These are phyloP conservation scores for Scaptodrosophila lebanonensis DNA, from an alignment of 1,140 invertebrate genomes.

Conservation along the genomic window DNA sequence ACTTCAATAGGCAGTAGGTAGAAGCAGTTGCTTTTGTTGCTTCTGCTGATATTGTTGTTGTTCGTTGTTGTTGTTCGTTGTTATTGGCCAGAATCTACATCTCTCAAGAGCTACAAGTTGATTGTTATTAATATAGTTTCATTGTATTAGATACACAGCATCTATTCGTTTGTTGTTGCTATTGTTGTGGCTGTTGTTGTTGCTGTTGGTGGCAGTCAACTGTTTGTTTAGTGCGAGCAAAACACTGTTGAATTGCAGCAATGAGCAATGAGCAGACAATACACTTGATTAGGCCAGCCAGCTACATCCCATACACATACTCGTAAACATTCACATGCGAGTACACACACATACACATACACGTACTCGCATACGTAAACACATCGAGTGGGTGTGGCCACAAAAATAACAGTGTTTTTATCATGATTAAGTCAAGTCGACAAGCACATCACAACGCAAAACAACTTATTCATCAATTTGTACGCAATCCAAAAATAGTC, in stretches of 20 bases:
- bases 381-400: slow-evolving; percentile 23
- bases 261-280: slow-evolving; percentile 26
- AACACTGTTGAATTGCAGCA: slow-evolving; percentile 43
- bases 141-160: neutral
- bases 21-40: too few species aligned
- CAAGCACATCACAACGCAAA: slow-evolving; percentile 22
- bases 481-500: slow-evolving; percentile 47
- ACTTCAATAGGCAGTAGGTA: slow-evolving; percentile 39
- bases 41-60: slow-evolving; percentile 29
- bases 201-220: slow-evolving; percentile 25
- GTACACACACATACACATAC: neutral
- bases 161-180: slow-evolving; percentile 2
- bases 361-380: slow-evolving; percentile 22
- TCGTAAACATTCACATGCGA: slow-evolving; percentile 23
- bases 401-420: slow-evolving; percentile 17
- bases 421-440: slow-evolving; percentile 49
- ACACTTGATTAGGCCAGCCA: slow-evolving; percentile 31
- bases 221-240: slow-evolving; percentile 44
- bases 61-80: slow-evolving; percentile 17
- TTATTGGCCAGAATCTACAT: slow-evolving; percentile 37
- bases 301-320: slow-evolving; percentile 4
- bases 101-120: slow-evolving; percentile 42
- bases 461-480: slow-evolving; percentile 56
- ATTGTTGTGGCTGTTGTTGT: neutral
- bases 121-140: slow-evolving; percentile 53